These are phyloP conservation scores for Mormyrus iriodes DNA, from an alignment of 2,113 vertebrate genomes.

Conservation along the genomic window DNA sequence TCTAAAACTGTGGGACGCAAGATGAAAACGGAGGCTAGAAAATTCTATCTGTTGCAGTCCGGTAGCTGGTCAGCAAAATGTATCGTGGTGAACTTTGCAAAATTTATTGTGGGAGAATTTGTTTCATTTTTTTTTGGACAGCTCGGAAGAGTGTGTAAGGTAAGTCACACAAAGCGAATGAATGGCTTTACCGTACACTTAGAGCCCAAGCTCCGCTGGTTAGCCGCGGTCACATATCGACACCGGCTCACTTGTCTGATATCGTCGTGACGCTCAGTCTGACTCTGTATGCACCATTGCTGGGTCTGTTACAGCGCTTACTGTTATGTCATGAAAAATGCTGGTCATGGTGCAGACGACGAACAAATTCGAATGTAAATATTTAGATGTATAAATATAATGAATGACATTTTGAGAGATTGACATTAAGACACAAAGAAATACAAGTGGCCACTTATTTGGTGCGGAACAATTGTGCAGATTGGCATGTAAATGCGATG, in stretches of 20 bases:
- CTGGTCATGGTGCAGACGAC: neutral
- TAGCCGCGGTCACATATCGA: neutral
- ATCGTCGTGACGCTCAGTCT: neutral
- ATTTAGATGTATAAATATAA: neutral
- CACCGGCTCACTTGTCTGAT: no score
- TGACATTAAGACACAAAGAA: neutral
- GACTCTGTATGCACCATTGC: no score
- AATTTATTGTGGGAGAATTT: neutral
- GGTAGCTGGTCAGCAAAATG: no score
- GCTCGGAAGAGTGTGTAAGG: no score
- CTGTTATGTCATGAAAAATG: neutral
- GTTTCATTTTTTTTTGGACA: no score
- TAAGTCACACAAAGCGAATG: neutral
- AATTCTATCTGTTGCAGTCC: no score
- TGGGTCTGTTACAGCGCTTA: neutral
- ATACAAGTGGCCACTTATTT: neutral
- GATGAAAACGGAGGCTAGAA: no score
- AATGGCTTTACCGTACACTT: neutral
- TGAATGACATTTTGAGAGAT: neutral
- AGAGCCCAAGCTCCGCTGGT: neutral
- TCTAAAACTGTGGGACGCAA: neutral
- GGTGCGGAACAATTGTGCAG: neutral
- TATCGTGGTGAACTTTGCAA: no score
- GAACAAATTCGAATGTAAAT: neutral
- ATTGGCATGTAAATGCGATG: neutral